phyloP scores from a whole-genome alignment of 2,797 vertebrate genomes.

The Peromyscus nudipes region DNA sequence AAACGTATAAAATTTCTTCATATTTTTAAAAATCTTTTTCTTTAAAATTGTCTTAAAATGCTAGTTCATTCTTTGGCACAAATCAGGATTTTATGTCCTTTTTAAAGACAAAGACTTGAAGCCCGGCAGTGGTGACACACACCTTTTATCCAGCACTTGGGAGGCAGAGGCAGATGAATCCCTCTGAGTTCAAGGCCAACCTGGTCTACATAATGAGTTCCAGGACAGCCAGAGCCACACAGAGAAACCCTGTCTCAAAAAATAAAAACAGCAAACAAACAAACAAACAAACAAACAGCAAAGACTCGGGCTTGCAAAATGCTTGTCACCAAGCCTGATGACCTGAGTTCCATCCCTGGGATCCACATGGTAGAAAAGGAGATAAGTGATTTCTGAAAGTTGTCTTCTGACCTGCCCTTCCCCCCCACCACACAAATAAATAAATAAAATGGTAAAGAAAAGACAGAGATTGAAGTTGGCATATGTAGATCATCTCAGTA shows the following conservation, averaged over 20 bases:
- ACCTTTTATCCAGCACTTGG: neutral
- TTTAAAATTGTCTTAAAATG: conserved; percentile 48
- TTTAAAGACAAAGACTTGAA: neutral
- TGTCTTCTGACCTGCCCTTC: neutral
- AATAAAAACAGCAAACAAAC: neutral
- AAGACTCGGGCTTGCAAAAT: neutral
- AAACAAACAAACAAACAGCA: neutral
- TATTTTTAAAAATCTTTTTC: neutral
- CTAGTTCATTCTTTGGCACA: conserved; percentile 41
- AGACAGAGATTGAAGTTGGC: neutral
- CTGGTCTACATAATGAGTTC: neutral
- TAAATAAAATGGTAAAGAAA: neutral
- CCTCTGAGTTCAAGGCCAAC: neutral
- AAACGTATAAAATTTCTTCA: neutral
- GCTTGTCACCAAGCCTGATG: neutral
- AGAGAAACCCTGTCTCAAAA: no score
- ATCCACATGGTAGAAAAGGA: neutral
- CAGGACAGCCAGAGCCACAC: no score
- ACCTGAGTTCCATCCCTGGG: neutral
- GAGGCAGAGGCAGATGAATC: neutral
- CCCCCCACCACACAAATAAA: neutral
- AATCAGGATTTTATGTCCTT: neutral
- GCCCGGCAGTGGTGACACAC: neutral
- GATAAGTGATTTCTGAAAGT: neutral
- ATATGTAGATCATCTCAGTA: neutral